Conservation (phyloP, 1,140 invertebrate species). For the Pararge aegeria region DNA sequence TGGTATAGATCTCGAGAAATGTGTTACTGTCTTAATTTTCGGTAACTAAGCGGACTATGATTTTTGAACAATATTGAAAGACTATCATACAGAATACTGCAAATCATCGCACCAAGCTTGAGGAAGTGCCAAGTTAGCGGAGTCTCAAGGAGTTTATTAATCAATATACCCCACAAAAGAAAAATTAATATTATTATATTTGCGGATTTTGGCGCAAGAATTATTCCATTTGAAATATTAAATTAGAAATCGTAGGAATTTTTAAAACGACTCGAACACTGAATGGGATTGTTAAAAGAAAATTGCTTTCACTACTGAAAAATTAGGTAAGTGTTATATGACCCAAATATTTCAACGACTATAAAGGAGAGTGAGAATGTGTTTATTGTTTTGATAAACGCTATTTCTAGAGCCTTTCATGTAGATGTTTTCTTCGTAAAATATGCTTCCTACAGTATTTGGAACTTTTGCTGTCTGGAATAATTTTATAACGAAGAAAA, state of each 20-base stretch:
- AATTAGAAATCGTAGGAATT: neutral
- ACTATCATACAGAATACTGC: too few species aligned
- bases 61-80: too few species aligned
- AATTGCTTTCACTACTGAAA: slow-evolving; percentile 2
- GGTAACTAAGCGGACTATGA: too few species aligned
- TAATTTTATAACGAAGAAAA: too few species aligned
- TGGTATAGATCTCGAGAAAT: too few species aligned
- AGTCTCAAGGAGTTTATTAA: too few species aligned
- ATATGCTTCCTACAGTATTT: neutral
- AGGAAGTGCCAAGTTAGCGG: too few species aligned
- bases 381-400: neutral
- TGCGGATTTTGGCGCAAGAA: too few species aligned
- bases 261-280: neutral
- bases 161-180: too few species aligned
- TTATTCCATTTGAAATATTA: neutral
- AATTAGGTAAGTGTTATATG: neutral
- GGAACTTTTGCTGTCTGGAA: neutral
- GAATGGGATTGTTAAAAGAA: neutral
- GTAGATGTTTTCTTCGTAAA: neutral
- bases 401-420: neutral
- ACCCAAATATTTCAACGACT: neutral
- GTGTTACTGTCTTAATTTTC: too few species aligned
- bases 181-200: too few species aligned
- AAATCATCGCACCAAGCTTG: too few species aligned
- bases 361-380: neutral